Conservation (phyloP, 2,113 vertebrate genomes). For the Girardinichthys multiradiatus region DNA sequence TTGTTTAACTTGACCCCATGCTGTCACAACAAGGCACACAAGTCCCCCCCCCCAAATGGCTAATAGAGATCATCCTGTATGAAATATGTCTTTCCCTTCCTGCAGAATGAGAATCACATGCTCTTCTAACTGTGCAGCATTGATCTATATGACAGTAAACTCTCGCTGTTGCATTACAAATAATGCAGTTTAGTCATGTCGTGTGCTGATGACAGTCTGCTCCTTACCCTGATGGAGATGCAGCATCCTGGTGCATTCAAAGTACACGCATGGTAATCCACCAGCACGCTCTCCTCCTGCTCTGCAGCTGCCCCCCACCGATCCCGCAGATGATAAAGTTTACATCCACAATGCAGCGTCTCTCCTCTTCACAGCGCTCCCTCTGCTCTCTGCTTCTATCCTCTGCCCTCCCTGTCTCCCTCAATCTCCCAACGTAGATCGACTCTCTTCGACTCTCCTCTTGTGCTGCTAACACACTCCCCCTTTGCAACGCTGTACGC, state of each 20-base stretch:
- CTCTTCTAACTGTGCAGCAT: conserved; percentile 5
- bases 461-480: conserved; percentile 43
- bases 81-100: conserved; percentile 36
- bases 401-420: conserved; percentile 37
- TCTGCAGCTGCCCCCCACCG: conserved; percentile 55
- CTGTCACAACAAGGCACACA: conserved; percentile 83
- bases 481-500: conserved; percentile 32
- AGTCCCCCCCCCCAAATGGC: conserved; percentile 21
- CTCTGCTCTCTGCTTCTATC: conserved; percentile 15
- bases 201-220: not conserved
- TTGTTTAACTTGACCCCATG: conserved; percentile 42
- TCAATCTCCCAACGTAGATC: conserved; percentile 45
- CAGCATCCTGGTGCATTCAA: conserved; percentile 82
- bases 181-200: not conserved
- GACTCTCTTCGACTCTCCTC: conserved; percentile 57
- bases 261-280: conserved; percentile 71
- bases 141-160: not conserved
- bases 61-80: conserved; percentile 34
- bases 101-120: not conserved
- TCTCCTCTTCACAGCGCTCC: conserved; percentile 16
- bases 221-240: conserved; percentile 80
- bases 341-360: conserved; percentile 76
- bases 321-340: conserved; percentile 80
- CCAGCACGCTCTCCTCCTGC: conserved; percentile 46
- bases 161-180: not conserved